Percentiles rank a stretch among this genome's conserved stretches.
Evolutionary conservation across 2,888 invertebrate genomes (phyloP).

Genomic region (Cactoblastis cactorum): DNA sequence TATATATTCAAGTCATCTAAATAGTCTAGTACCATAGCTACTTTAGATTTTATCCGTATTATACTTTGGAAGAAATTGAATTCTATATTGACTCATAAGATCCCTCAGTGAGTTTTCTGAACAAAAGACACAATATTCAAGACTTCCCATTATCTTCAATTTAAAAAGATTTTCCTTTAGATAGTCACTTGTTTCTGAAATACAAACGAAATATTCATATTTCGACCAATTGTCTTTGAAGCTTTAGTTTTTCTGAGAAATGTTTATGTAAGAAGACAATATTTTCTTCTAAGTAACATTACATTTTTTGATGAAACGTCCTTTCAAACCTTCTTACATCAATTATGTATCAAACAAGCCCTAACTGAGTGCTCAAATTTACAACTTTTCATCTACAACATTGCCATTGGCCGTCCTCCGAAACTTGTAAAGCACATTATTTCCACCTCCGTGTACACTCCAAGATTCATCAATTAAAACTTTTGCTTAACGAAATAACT

Average conservation of each 20-base stretch:
- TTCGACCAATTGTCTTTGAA: too few relatives aligned
- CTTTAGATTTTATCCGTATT: not conserved
- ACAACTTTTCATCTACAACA: not conserved
- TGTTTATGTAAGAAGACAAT: too few relatives aligned
- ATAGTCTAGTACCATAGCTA: too few relatives aligned
- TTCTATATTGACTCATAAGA: not conserved
- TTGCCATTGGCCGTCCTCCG: not conserved
- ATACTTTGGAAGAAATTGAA: not conserved
- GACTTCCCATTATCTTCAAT: too few relatives aligned
- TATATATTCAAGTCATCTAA: too few relatives aligned
- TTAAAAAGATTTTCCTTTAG: too few relatives aligned
- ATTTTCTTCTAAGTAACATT: too few relatives aligned
- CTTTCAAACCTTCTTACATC: not conserved
- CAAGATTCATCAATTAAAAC: constrained; percentile 51
- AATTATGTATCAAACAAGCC: not conserved
- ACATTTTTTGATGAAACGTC: not conserved
- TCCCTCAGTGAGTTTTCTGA: not conserved
- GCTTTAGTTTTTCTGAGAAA: too few relatives aligned
- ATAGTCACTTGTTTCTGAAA: too few relatives aligned
- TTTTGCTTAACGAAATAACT: constrained; percentile 40
- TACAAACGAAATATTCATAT: too few relatives aligned
- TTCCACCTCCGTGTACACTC: not conserved
- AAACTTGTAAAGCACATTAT: not conserved
- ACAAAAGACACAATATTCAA: not conserved
- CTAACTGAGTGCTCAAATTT: not conserved